Base-by-base conservation (phyloP, 2,113 vertebrate species). In the Leucoraja erinaceus region DNA sequence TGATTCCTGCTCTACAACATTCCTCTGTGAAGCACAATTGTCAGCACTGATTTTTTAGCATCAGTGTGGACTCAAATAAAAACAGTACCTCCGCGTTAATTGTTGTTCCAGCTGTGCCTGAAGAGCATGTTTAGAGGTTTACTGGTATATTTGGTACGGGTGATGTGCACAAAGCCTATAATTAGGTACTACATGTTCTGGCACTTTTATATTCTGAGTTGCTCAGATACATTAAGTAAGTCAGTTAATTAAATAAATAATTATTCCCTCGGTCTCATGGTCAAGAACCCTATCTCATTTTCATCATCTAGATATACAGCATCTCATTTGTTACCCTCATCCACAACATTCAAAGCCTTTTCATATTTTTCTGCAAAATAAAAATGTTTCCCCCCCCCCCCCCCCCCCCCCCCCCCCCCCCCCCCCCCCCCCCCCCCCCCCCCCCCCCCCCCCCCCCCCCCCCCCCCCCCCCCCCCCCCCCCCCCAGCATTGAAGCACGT, bases 41-140 rank as follows among this genome's bases (percentile, higher is more conserved):
- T 63, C 83, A 88, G 63, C 14, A n/a, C 59, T 31, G 83, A 88
- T 16, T 61, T 31, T 88, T 88, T 88, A 25, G 22, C n/a, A 28
- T 86, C 22, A 47, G 38, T 47, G 38, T 47, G 38, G 38, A 47
- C 38, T 47, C 38, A 61, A 86, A 61, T 86, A 61, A 86, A 61
- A 86, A 25, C 9, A 86, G 81, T n/a, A 10, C 81, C 56, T 86
- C 54, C 25, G 38, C 38, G 81, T 86, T 86, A 86, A 88, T 88
- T 66, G 83, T 63, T 88, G 59, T 7, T 66, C 59, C 83, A 66
- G 28, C 59, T 88, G 83, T 31, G n/a, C 16, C 56, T 61, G 18
- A 66, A 16, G 59, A 11, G 25, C 16, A 86, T 61, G 56, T 61
- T 47, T 0, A 86, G 61, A 61, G 11, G 28, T 88, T 77, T 88